Percentiles rank a stretch among this genome's conserved stretches.
These are phyloP conservation scores for Crossocerus cetratus DNA, from an alignment of 2,888 invertebrate genomes.

Conservation along the genomic window DNA sequence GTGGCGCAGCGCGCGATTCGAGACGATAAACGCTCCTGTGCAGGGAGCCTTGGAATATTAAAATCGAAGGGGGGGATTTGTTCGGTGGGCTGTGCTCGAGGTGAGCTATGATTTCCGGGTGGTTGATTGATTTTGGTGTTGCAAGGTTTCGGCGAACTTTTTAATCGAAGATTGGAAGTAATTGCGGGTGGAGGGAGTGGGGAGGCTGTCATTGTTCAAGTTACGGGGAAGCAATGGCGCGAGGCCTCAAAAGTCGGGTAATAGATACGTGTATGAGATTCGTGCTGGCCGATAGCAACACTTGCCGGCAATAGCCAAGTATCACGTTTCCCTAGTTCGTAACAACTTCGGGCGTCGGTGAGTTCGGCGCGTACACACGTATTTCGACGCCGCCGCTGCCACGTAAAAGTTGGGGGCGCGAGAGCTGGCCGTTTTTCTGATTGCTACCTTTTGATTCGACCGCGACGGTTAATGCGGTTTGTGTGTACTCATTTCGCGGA, in stretches of 20 bases:
- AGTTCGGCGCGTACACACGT: constrained; percentile 30
- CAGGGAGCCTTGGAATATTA: too few relatives aligned
- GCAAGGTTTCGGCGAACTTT: too few relatives aligned
- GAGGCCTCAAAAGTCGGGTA: constrained; percentile 44
- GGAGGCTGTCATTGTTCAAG: constrained; percentile 32
- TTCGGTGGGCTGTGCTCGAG: too few relatives aligned
- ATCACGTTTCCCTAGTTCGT: constrained; percentile 40
- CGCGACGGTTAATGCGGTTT: constrained; percentile 30
- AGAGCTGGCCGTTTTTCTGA: constrained; percentile 1
- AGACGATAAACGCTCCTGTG: too few relatives aligned
- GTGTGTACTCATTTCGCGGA: constrained; percentile 11
- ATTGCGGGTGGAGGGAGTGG: too few relatives aligned
- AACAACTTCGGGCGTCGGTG: constrained; percentile 43
- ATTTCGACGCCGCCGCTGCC: background rate
- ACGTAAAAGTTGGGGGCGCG: constrained; percentile 7
- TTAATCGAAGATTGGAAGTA: too few relatives aligned
- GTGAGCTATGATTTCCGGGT: too few relatives aligned
- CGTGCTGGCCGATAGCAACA: constrained; percentile 42
- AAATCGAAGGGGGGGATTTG: too few relatives aligned
- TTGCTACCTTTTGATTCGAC: background rate
- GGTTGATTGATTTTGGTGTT: too few relatives aligned
- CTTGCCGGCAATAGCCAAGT: constrained; percentile 36
- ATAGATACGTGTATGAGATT: constrained; percentile 29
- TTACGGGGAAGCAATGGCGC: constrained; percentile 23
- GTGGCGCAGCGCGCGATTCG: too few relatives aligned